phyloP scores from a whole-genome alignment of 1,140 invertebrate species.

The Proales similis region DNA sequence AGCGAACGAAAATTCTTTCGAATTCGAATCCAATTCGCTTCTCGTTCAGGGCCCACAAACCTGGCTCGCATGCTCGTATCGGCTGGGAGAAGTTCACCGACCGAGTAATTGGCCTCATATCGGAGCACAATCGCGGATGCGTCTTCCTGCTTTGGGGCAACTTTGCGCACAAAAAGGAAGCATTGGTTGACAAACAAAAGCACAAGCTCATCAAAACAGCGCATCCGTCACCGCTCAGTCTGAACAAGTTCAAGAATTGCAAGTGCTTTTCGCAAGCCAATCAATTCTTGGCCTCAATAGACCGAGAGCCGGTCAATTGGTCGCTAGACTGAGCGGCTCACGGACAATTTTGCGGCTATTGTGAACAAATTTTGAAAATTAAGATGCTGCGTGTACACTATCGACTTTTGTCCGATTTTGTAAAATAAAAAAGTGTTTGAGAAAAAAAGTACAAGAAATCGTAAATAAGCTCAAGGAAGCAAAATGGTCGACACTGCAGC shows the following conservation, averaged over 20 bases:
- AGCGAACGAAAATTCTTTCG: not conserved
- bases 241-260: not conserved
- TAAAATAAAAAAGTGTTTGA: not conserved
- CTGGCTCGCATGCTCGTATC: not conserved
- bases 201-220: not conserved
- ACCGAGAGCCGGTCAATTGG: not conserved
- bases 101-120: not conserved
- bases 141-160: constrained; percentile 21
- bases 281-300: not conserved
- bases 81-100: constrained; percentile 13
- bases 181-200: not conserved
- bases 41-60: constrained; percentile 14
- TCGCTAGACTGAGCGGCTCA: not conserved
- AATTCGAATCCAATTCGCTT: not conserved
- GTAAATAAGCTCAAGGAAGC: too few relatives aligned
- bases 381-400: not conserved
- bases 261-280: constrained; percentile 6
- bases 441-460: too few relatives aligned
- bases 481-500: too few relatives aligned
- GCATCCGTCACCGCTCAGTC: not conserved
- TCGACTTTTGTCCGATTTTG: not conserved
- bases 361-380: not conserved
- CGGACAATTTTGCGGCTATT: too few relatives aligned
- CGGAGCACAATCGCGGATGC: not conserved
- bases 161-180: not conserved